Conservation (phyloP, 2,113 vertebrate genomes). For the Otolemur garnettii region DNA sequence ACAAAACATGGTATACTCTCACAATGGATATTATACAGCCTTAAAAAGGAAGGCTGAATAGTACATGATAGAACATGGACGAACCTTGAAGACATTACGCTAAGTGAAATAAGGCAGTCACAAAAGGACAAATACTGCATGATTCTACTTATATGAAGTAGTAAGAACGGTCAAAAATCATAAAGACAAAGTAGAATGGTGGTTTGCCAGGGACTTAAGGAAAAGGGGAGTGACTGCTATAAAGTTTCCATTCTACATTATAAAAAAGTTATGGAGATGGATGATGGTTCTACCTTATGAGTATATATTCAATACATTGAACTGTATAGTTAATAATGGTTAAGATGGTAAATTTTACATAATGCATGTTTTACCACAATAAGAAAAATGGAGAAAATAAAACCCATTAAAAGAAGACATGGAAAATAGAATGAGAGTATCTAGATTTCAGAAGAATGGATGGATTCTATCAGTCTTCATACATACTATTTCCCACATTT, state of each 20-base stretch:
- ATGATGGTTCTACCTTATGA: neutral
- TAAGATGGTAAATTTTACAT: neutral
- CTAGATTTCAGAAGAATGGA: slow-evolving; percentile 33
- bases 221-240: neutral
- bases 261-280: neutral
- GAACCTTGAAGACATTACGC: neutral
- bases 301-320: neutral
- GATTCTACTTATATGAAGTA: neutral
- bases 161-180: neutral
- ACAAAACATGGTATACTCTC: neutral
- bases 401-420: neutral
- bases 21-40: neutral
- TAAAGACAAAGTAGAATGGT: neutral
- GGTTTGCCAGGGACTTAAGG: neutral
- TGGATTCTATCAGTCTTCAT: neutral
- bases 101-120: neutral
- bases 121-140: neutral
- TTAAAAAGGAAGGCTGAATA: neutral
- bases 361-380: neutral
- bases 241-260: neutral
- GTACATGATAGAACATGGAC: neutral
- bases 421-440: neutral
- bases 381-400: neutral
- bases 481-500: slow-evolving; percentile 9
- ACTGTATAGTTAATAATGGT: neutral